These are phyloP conservation scores for Drosophila tripunctata DNA, from an alignment of 2,888 invertebrate genomes.

Conservation along the genomic window DNA sequence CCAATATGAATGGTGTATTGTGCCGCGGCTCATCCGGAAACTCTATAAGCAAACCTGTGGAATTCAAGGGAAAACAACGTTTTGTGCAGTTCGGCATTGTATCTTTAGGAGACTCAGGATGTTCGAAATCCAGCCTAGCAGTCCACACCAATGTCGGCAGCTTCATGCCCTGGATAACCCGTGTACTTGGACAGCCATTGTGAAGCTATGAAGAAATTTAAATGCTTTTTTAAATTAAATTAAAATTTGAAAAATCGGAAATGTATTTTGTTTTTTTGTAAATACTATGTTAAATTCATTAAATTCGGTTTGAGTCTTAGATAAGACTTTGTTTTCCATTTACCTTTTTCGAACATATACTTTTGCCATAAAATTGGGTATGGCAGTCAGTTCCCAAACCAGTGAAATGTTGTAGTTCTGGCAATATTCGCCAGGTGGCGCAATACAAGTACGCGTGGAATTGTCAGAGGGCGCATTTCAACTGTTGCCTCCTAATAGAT, in stretches of 20 bases:
- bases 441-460: no score
- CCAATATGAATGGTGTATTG: background rate
- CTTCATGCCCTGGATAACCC: constrained; percentile 23
- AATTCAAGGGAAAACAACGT: constrained; percentile 9
- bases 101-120: background rate
- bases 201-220: no score
- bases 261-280: no score
- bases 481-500: no score
- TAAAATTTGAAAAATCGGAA: no score
- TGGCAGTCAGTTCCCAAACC: background rate
- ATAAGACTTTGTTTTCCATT: no score
- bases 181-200: background rate
- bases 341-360: no score
- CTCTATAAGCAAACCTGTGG: constrained; percentile 7
- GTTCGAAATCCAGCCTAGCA: background rate
- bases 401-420: background rate
- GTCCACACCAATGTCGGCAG: constrained; percentile 4
- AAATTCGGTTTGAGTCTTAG: no score
- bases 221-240: no score
- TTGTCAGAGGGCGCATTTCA: no score
- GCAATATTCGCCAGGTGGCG: background rate
- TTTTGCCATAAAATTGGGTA: background rate
- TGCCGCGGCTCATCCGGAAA: constrained; percentile 5
- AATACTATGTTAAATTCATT: no score
- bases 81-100: constrained; percentile 25